A percentile compares a stretch with the other conserved stretches of the same genome.
phyloP scores from a whole-genome alignment of 2,888 invertebrate species.

The Campopleginae sp. region DNA sequence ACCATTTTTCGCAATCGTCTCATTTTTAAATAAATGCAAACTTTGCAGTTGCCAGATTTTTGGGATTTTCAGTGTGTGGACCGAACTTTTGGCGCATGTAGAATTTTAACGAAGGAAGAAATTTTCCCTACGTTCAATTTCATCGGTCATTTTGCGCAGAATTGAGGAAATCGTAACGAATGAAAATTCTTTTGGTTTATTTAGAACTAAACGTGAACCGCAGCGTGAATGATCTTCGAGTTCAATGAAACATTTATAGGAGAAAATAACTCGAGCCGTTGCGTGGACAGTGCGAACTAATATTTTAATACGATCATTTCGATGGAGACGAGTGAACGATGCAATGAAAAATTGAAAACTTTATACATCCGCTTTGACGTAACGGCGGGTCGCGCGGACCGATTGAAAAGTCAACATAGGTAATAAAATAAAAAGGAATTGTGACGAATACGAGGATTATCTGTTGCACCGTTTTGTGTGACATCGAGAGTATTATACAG shows the following conservation, averaged over 20 bases:
- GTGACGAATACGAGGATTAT: constrained; percentile 53
- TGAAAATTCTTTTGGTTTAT: not conserved
- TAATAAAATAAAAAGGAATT: constrained; percentile 26
- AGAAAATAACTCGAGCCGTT: not conserved
- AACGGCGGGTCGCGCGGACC: not conserved
- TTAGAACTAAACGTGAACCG: not conserved
- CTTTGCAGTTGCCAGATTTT: too few relatives aligned
- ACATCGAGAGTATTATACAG: constrained; percentile 43
- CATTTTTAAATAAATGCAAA: too few relatives aligned
- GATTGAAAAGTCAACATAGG: constrained; percentile 38
- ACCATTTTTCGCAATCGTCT: not conserved
- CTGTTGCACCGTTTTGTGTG: constrained; percentile 38
- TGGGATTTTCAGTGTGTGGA: not conserved
- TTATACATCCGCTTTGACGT: not conserved
- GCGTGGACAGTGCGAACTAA: not conserved
- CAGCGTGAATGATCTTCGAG: too few relatives aligned
- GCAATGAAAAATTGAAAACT: not conserved
- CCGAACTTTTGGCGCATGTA: not conserved
- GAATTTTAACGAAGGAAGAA: not conserved
- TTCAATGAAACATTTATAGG: too few relatives aligned
- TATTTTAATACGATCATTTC: not conserved
- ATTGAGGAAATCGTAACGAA: not conserved
- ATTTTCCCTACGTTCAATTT: not conserved
- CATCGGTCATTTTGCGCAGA: too few relatives aligned
- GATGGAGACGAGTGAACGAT: not conserved